Evolutionary conservation across 2,797 vertebrate genomes (phyloP), one percentile per base, ranked within the genome.

Genomic region (Merluccius polli): DNA sequence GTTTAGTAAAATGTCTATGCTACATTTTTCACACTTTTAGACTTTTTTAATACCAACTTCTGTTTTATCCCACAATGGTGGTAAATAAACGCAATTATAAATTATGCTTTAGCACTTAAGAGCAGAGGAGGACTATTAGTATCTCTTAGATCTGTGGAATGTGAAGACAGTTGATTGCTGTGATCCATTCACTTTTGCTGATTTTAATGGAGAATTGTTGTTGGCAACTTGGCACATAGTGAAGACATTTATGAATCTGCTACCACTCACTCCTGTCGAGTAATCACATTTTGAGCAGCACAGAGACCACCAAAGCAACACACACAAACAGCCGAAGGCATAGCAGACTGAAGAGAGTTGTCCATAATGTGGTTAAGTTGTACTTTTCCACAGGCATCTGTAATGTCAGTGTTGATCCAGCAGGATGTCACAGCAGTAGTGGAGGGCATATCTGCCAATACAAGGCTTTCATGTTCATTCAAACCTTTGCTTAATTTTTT

Each of bases 291-390:
- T 79, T 77, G 77, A 81, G 85, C 84, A 83, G 78, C 75, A 85
- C 68, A 73, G 73, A 81, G 89, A 91, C 89, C 89, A 91, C 90
- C 90, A 89, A 90, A 21, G 48, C 77, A 77, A 73, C 69, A 74
- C 63, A 52, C 24, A 72, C 44, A 71, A 48, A 70, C 29, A 59
- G 41, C 36, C 52, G 9, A 63, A 63, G 52, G 52, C 52, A 63
- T 9, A 63, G 52, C 52, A 12, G 21, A 63, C 52, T 63, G 52
- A 63, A 27, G 52, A 63, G 67, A 74, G 71, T 70, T 67, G 75
- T 30, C 33, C 2, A 11, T n/a, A 74, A 52, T 78, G 52, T 73
- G 70, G 72, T 67, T 70, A 78, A 75, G 75, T 81, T 82, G 75
- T 78, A 77, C 79, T 86, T 83, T 84, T 59, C 85, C 84, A 81